Conservation (phyloP, 2,113 vertebrate species). For the Pterocles burchelli region DNA sequence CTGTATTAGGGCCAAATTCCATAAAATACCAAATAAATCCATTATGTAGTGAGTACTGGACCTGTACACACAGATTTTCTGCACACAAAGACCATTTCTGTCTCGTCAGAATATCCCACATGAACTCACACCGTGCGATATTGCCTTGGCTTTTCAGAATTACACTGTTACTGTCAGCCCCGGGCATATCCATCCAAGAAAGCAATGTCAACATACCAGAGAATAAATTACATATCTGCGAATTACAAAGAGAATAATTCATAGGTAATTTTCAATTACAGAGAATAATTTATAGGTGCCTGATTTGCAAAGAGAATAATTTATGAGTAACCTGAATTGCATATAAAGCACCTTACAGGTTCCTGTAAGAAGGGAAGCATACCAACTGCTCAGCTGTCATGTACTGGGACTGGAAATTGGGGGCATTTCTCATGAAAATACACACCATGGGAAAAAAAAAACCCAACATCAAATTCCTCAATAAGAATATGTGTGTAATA, state of each 20-base stretch:
- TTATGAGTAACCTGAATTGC: conserved; percentile 2
- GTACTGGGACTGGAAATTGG: neutral
- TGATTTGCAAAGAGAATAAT: conserved; percentile 13
- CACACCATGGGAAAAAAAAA: neutral
- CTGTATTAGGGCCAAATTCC: neutral
- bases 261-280: conserved; percentile 22
- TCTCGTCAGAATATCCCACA: neutral
- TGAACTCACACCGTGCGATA: neutral
- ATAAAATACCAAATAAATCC: neutral
- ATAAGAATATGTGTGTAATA: neutral
- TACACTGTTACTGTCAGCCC: neutral
- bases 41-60: neutral
- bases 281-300: conserved; percentile 15
- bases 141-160: neutral
- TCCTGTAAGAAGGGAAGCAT: neutral
- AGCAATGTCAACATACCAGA: neutral
- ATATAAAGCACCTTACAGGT: neutral
- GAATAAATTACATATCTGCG: neutral
- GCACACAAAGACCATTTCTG: neutral
- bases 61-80: neutral
- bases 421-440: neutral
- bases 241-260: conserved; percentile 61
- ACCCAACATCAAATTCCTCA: neutral
- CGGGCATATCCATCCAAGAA: neutral
- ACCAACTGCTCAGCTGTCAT: rapidly evolving